phyloP scores from a whole-genome alignment of 1,140 invertebrate species.

The Bursaphelenchus mucronatus region DNA sequence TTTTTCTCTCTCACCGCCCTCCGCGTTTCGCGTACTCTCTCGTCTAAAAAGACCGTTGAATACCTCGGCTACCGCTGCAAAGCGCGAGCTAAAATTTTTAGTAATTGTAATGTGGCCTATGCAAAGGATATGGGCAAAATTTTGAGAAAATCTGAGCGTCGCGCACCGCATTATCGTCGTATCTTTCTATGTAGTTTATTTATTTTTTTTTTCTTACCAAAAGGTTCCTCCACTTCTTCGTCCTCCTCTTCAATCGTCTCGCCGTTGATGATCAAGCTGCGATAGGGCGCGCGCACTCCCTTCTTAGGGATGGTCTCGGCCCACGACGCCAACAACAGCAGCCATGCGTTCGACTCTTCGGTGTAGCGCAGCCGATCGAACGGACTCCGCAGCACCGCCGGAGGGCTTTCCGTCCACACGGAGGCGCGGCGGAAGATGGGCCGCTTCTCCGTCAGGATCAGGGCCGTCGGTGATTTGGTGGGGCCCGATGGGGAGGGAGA shows the following conservation, averaged over 20 bases:
- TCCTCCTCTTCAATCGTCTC: constrained; percentile 24
- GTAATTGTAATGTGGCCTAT: no score
- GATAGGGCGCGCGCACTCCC: constrained; percentile 5
- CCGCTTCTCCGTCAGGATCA: constrained; percentile 28
- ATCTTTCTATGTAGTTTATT: no score
- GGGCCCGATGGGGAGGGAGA: no score
- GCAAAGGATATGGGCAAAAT: no score
- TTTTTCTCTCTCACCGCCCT: no score
- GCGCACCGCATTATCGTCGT: no score
- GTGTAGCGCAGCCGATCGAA: constrained; percentile 34
- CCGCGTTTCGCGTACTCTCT: no score
- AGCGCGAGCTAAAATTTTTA: no score
- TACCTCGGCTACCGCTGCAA: no score
- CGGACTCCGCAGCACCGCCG: constrained; percentile 42
- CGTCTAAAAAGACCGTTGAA: no score
- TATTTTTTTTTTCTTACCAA: no score
- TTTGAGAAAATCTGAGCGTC: no score
- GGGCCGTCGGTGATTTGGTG: constrained; percentile 19
- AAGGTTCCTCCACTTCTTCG: constrained; percentile 4
- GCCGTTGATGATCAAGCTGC: not conserved
- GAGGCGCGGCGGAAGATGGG: constrained; percentile 37
- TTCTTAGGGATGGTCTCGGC: constrained; percentile 27
- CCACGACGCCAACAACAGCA: constrained; percentile 45
- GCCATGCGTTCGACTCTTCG: constrained; percentile 42
- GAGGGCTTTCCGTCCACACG: constrained; percentile 45